Evolutionary conservation across 2,888 invertebrate species (phyloP), one percentile per base, ranked within the genome.

Genomic region (Bombylius major): DNA sequence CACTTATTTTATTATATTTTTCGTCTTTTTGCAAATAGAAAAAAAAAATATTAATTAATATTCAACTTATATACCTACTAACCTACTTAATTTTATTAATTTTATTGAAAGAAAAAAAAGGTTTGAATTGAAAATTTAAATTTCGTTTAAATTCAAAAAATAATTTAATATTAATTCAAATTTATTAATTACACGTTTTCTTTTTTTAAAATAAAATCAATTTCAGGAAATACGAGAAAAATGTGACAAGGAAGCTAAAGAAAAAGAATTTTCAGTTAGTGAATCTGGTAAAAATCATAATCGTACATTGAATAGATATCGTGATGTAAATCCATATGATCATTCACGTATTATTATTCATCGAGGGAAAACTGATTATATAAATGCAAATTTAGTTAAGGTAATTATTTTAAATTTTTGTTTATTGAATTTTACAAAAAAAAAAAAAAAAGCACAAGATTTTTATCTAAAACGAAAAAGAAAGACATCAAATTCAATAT

Each of bases 281-380:
- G 73, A 71, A 64, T 71, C 73, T 51, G 70, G 70, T 54, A 70
- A 69, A 58, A 61, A 67, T 60, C 65, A 70, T 42, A 75, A 74
- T 63, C 69, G 87, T 70, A 79, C 79, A 58, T 76, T 94, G 62
- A 96, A 97, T 76, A 82, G 97, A 65, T 97, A 97, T 73, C 79
- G 93, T 67, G 96, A 97, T 80, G 96, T 97, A 9, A 91, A 87
- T 72, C 96, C 97, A 2, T 97, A 89, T 73, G 96, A 97, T 75
- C 94, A 96, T 73, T 91, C 89, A 68, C 81, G 96, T 62, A 87
- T 97, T 60, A 76, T 87, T 54, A 76, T 97, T 49, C 77, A 82
- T 63, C 81, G 85, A 66, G 83, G 84, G 60, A 76, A 82, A 51
- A 82, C 81, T 47, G 89, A 95, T 75, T 97, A 97, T 73, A 95